Base-by-base conservation (phyloP, 1,140 invertebrate species). In the Asobara japonica region DNA sequence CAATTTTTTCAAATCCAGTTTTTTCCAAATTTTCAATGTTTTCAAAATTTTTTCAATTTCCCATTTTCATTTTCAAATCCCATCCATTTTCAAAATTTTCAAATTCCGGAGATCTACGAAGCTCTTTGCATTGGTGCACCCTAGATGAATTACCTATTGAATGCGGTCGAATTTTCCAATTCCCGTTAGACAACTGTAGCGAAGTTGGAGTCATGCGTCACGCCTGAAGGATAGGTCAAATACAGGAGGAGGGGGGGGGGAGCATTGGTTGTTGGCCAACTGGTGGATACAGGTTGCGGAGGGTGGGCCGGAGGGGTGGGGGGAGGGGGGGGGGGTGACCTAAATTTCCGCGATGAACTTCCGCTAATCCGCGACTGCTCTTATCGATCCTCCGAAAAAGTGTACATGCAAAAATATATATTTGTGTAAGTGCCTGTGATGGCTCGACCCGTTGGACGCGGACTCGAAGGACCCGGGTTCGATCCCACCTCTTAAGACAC, bases 261-360 rank as follows among this genome's bases (percentile, higher is more conserved):
- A n/a, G 31, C 76, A 74, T 76, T 80, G 76, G 70, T 79, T 65
- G 31, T 45, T 25, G 60, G 78, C 79, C 78, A 80, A 79, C 73
- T 80, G 60, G 76, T 61, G 65, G 71, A 69, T 56, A 75, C 73
- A 74, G 70, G 75, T 77, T 77, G 73, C 27, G 20, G 67, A 22
- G 33, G 45, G n/a, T n/a, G n/a, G n/a, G n/a, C n/a, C n/a, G n/a
- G n/a, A n/a, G n/a, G n/a, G n/a, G n/a, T n/a, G n/a, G 11, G 8
- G 30, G 22, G 2, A 51, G 45, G 18, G 20, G 20, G 22, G 18
- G 4, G 65, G 22, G 45, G 48, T 69, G 72, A 69, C 72, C 72
- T 20, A 65, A 74, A 74, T 74, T 80, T 74, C 33, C 29, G 66
- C 29, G 64, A 61, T 36, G 31, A 65, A 76, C 48, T 78, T 74